Conservation (phyloP, 2,797 vertebrate species). For the Micromesistius poutassou region DNA sequence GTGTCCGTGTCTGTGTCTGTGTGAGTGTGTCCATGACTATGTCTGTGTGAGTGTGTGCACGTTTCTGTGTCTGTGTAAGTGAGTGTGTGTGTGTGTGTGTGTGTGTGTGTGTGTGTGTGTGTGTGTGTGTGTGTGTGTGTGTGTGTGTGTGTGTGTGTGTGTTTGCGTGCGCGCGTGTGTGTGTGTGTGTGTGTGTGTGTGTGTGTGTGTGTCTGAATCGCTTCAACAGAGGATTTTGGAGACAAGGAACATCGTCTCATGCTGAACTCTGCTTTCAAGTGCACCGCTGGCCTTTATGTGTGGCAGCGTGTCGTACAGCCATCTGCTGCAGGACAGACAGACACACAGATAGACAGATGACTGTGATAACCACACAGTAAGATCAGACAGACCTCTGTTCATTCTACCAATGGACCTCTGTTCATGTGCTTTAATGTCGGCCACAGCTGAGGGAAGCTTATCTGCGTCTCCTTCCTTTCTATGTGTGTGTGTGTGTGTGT, state of each 20-base stretch:
- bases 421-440: neutral
- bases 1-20: no score
- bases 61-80: no score
- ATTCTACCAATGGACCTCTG: neutral
- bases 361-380: constrained; percentile 6
- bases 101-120: no score
- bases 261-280: constrained; percentile 15
- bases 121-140: no score
- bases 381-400: neutral
- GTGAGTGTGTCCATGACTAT: no score
- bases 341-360: neutral
- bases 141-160: no score
- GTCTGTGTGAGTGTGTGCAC: no score
- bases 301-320: constrained; percentile 7
- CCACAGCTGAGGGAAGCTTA: neutral
- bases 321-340: constrained; percentile 10
- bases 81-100: no score
- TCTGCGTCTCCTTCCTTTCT: neutral
- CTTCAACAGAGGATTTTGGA: neutral
- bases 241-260: neutral
- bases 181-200: no score
- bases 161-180: no score
- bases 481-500: neutral
- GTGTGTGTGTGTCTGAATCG: neutral
- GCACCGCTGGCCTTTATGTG: constrained; percentile 10